Evolutionary conservation across 2,113 vertebrate genomes (phyloP), one percentile per base, ranked within the genome.

Genomic region (Anas platyrhynchos): DNA sequence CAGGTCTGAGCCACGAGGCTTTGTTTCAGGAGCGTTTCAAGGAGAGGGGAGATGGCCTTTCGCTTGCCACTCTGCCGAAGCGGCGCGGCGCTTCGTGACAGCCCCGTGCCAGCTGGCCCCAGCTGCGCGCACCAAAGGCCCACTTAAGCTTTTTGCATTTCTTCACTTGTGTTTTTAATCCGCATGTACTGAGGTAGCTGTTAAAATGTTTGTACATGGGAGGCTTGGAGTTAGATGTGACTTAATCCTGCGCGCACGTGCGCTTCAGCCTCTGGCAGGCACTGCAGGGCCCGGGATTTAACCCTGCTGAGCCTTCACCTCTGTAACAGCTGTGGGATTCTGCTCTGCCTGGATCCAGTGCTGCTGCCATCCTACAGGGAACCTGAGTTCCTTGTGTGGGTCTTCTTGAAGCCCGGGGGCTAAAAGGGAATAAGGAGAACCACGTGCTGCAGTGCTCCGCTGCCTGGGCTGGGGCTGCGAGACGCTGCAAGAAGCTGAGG

Each of bases 1-100:
- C 86, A 94, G 80, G 76, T 88, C 80, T 86, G 95, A 89, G 88
- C 90, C 0, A 2, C 1, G 1, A 46, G 91, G 91, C 61, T 96
- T 89, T 87, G 77, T 93, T 80, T 56, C 62, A 50, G 93, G 78
- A 92, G 86, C 21, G 36, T 83, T 93, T 86, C 78, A 38, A 55
- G 95, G 78, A 75, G 71, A 71, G 66, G n/a, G 67, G 83, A 82
- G 88, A 59, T 74, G 32, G 54, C 6, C 2, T 38, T 69, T 27
- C 59, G 77, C 41, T 65, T 48, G 65, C 79, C 36, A 4, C 44
- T 62, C 5, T 41, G 83, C 89, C 0, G 31, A 10, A 77, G 74
- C 1, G 1, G 58, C 2, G 1, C 43, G 2, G 52, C 10, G 56
- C 79, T 84, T 56, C 0, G 1, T 31, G 38, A 2, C 52, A 82